Evolutionary conservation across 2,113 vertebrate species (phyloP), one percentile per base, ranked within the genome.

Genomic region (Crotalus tigris): DNA sequence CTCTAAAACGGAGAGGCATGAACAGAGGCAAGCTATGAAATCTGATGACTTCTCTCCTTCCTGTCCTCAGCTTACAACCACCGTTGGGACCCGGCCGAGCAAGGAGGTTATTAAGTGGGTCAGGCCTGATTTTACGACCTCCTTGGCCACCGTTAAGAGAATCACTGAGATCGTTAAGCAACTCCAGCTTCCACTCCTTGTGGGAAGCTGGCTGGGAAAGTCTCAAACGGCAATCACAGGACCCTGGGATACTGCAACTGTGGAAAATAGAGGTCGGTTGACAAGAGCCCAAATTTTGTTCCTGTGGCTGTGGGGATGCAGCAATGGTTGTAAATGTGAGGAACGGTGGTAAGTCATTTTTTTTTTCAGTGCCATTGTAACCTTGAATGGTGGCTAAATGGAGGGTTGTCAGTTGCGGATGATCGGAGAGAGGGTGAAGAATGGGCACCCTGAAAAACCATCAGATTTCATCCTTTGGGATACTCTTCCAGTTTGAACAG

Each of bases 1-100:
- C 92, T 59, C 85, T 92, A 87, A 91, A 92, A 95, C 93, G 94
- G 91, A 93, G 19, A 87, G 92, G 12, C 24, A 85, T 44, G n/a
- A 85, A 93, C 89, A n/a, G 87, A 89, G 17, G 0, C 51, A 94
- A 91, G 24, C 64, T 92, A 15, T 75, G 75, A 53, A 53, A 59
- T 21, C 51, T 59, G 89, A 51, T 51, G 44, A 0, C 26, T 33
- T n/a, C 4, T 3, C 39, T 46, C 59, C n/a, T 87, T 29, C 4
- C 2, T n/a, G 13, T 11, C 29, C 64, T 69, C 64, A n/a, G 33
- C n/a, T 75, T 33, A 17, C 12, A 17, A 6, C 13, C n/a, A 33
- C 26, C 9, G 0, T 33, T 33, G 64, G n/a, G 64, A 13, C n/a
- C 13, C 17, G 13, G 29, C 29, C 15, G 6, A 75, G 29, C 64